A percentile compares a stretch with the other conserved stretches of the same genome.
Evolutionary conservation across 2,888 invertebrate species (phyloP).

Genomic region (Eurytoma californica): DNA sequence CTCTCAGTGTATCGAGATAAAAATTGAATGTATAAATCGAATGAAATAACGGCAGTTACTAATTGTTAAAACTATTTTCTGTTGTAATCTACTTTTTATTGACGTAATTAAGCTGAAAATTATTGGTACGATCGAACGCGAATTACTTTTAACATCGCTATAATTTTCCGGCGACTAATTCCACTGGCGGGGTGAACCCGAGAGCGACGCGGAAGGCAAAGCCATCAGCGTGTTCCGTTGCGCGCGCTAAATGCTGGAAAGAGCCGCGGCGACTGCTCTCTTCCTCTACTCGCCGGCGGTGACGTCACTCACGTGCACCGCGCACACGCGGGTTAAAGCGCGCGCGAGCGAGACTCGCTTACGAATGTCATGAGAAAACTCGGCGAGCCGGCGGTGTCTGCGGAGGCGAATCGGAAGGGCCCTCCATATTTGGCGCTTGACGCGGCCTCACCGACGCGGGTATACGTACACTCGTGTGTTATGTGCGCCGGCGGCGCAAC

Average conservation of each 20-base stretch:
- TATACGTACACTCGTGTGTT: neutral
- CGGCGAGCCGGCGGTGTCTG: neutral
- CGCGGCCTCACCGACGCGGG: neutral
- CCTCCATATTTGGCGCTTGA: constrained; percentile 49
- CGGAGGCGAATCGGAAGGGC: constrained; percentile 34
- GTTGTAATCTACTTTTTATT: no score
- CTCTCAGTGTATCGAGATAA: no score
- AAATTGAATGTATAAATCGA: no score
- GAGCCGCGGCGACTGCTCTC: neutral
- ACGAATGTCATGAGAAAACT: constrained; percentile 54
- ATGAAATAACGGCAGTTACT: no score
- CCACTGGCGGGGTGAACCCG: neutral
- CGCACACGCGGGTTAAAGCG: constrained; percentile 16
- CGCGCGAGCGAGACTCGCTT: constrained; percentile 36
- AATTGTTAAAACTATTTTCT: no score
- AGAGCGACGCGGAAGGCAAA: neutral
- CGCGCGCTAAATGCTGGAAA: no score
- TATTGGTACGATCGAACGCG: no score
- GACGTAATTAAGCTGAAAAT: no score
- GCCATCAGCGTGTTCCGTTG: neutral
- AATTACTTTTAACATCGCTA: no score
- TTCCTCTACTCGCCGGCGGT: neutral
- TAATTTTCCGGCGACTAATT: no score
- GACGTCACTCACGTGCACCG: constrained; percentile 43
- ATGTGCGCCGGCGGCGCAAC: neutral